Percentiles rank a stretch among this genome's conserved stretches.
Evolutionary conservation across 2,797 vertebrate genomes (phyloP).

Genomic region (Rhabdophis nuchalis): DNA sequence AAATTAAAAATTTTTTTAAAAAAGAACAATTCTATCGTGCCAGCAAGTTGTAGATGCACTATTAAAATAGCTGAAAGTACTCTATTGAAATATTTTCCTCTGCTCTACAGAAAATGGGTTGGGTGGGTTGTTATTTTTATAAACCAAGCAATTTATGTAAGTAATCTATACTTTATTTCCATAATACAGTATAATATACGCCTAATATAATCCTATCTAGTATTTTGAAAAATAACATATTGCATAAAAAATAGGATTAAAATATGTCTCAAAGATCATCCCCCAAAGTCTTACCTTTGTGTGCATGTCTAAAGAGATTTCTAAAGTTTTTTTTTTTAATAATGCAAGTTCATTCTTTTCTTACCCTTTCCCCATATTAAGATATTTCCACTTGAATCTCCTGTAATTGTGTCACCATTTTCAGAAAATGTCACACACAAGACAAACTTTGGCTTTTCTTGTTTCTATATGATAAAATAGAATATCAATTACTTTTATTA

Average conservation of each 20-base stretch:
- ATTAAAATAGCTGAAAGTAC: not conserved
- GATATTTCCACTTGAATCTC: slow-evolving; percentile 97
- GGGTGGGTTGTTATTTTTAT: too few relatives aligned
- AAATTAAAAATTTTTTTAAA: too few relatives aligned
- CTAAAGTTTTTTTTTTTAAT: not conserved
- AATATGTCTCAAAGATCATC: not conserved
- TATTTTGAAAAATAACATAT: not conserved
- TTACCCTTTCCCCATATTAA: slow-evolving; percentile 98
- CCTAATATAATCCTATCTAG: not conserved
- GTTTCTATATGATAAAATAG: slow-evolving; percentile 80
- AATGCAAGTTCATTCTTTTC: slow-evolving; percentile 23
- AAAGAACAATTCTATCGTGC: not conserved
- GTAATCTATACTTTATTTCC: not conserved
- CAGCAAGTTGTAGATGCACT: not conserved
- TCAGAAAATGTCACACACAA: slow-evolving; percentile 97
- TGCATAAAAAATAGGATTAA: not conserved
- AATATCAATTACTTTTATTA: slow-evolving; percentile 28
- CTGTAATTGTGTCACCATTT: slow-evolving; percentile 95
- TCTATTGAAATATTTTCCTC: not conserved
- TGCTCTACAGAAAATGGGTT: not conserved
- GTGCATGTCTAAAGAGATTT: not conserved
- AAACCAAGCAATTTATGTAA: not conserved
- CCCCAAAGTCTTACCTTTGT: not conserved
- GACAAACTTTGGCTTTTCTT: slow-evolving; percentile 99
- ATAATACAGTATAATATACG: not conserved